Base-by-base conservation (phyloP, 23 tunicate species). In the Halocynthia roretzi region DNA sequence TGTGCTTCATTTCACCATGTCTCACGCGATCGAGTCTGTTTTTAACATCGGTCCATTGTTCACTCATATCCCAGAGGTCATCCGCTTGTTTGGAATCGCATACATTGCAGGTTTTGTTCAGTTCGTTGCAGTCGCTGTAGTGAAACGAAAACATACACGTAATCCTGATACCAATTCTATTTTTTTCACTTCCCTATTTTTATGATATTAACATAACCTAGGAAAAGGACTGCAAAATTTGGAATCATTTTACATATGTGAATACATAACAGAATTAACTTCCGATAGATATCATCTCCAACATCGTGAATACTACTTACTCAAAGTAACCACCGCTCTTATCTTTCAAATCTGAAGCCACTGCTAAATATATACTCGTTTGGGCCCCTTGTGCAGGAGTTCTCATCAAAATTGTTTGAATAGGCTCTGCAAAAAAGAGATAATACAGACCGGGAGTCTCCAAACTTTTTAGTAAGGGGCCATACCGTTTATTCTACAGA, bases 301-400 rank as follows among this genome's bases (percentile, higher is more conserved):
- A n/a, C n/a, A n/a, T n/a, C n/a, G n/a, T n/a, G 40, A 8, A 58
- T 0, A 21, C 17, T 15, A 73, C 95, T 62, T 68, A 91, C 97
- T 85, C 81, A 71, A 76, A 91, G 68, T 85, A 91, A 51, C 55
- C 49, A 6, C 91, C 97, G 17, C 77, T 68, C 0, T 51, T 72
- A 14, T 72, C 52, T 11, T 67, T 50, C 8, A 86, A 56, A 7
- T 62, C 51, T 10, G 83, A 57, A 8, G 90, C 98, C 7, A 79
- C 54, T 7, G 98, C 81, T 50, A 92, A 74, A 70, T 86, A 82
- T 8, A 92, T 65, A 51, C 87, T 78, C 0, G 98, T 92, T 61
- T 92, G 98, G 5, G 98, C 98, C 10, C 87, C 98, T 71, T 92
- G 98, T 17, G 51, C 62, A 6, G 98, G 93, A 49, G 98, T 86